Evolutionary conservation across 2,888 invertebrate species (phyloP), one percentile per base, ranked within the genome.

Genomic region (Nasonovia ribisnigri): DNA sequence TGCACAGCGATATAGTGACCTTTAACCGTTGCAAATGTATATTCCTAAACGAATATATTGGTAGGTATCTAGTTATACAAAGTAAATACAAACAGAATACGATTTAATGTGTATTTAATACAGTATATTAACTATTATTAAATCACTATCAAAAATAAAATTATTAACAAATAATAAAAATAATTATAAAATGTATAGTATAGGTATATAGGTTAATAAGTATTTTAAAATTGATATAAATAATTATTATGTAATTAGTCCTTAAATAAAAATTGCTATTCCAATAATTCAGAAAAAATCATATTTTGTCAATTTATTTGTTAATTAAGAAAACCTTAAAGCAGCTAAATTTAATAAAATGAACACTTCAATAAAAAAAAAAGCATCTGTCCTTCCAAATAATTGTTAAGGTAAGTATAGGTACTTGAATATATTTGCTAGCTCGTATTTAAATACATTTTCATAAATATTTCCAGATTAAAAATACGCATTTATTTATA

Each of bases 11-110:
- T 36, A 77, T 51, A 48, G 48, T 87, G 87, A 87, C 48, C 87
- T 87, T 87, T 87, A 87, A 87, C 51, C 87, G n/a, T 87, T n/a
- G 87, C 48, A 87, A 48, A 48, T 51, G 20, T 87, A 48, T 87
- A 87, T 48, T 87, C n/a, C 20, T 77, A 77, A 77, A 77, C 20
- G 20, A 77, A n/a, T 77, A 36, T 6, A 77, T n/a, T 46, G n/a
- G n/a, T 51, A 77, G 8, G 36, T 36, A 77, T 36, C 36, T 77
- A 36, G 77, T 77, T 77, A 77, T 20, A 77, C 20, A 77, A 77
- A 77, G 77, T 77, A 77, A 77, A 77, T 36, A 77, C 36, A 77
- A 77, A 77, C 67, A 77, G 77, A 77, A 36, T 42, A 24, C n/a
- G 20, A 77, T 36, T 77, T 2, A 36, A 77, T 36, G 77, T 77